Percentiles rank a stretch among this genome's conserved stretches.
Evolutionary conservation across 2,888 invertebrate genomes (phyloP).

Genomic region (Epirrhoe tristata): DNA sequence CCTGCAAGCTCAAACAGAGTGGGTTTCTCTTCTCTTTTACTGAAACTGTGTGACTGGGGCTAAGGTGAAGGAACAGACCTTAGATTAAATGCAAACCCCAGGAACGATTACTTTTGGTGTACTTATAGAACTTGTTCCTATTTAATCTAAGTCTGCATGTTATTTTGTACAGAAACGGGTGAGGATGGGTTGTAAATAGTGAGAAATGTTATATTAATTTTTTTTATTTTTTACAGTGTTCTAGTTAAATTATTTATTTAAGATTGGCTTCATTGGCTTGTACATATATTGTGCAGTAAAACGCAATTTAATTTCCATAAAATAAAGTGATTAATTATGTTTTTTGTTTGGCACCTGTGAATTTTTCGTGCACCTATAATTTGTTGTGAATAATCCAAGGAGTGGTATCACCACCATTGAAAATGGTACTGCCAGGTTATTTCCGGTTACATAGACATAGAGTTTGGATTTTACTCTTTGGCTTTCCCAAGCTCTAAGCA

Average conservation of each 20-base stretch:
- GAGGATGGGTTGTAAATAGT: constrained; percentile 62
- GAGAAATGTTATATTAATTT: constrained; percentile 52
- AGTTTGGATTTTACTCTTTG: not conserved
- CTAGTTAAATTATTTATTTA: constrained; percentile 69
- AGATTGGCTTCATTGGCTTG: constrained; percentile 67
- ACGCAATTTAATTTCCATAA: constrained; percentile 55
- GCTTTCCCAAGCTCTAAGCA: not conserved
- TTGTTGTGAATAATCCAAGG: constrained; percentile 23
- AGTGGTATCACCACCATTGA: constrained; percentile 1
- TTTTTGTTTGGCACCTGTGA: constrained; percentile 51
- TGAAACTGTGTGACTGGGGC: constrained; percentile 79
- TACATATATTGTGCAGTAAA: constrained; percentile 64
- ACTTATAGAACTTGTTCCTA: constrained; percentile 61
- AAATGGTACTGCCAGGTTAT: constrained; percentile 4
- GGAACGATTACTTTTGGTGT: constrained; percentile 45
- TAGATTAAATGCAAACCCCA: constrained; percentile 70
- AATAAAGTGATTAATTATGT: constrained; percentile 54
- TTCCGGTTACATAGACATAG: not conserved
- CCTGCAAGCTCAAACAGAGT: constrained; percentile 75
- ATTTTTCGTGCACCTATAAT: constrained; percentile 35
- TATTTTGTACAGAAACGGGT: constrained; percentile 56
- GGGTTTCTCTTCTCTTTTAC: constrained; percentile 80
- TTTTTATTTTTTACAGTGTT: constrained; percentile 47
- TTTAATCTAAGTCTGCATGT: constrained; percentile 73
- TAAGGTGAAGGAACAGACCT: constrained; percentile 73